These are phyloP conservation scores for Passer montanus DNA, from an alignment of 2,113 vertebrate genomes.

Conservation along the genomic window DNA sequence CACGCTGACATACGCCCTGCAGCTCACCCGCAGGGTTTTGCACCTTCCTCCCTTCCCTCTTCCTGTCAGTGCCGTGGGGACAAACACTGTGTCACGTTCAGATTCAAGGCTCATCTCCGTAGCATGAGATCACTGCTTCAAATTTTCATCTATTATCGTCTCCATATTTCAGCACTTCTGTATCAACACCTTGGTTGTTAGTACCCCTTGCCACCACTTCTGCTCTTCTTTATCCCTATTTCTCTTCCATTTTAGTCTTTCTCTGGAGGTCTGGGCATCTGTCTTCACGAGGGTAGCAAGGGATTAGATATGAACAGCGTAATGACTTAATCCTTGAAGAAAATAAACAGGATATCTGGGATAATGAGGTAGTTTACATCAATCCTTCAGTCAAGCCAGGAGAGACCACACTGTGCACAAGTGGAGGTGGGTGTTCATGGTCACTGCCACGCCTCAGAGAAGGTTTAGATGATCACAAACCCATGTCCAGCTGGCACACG, in stretches of 20 bases:
- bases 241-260: background rate
- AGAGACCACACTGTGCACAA: background rate
- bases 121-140: background rate
- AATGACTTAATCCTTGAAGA: background rate
- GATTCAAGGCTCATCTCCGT: background rate
- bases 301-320: background rate
- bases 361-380: background rate
- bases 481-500: fast-evolving
- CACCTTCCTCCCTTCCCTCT: background rate
- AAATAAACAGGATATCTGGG: background rate
- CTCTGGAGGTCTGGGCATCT: background rate
- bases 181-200: background rate
- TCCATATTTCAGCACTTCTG: background rate
- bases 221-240: background rate
- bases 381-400: background rate
- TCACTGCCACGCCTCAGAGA: background rate
- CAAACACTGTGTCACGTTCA: background rate
- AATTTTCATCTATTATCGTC: background rate
- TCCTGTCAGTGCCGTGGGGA: background rate
- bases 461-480: background rate
- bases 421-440: fast-evolving
- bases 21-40: background rate
- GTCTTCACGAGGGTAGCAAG: background rate
- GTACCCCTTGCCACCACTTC: background rate
- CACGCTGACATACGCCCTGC: background rate